Percentiles rank a stretch among this genome's conserved stretches.
These are phyloP conservation scores for Aleiodes leptofemur DNA, from an alignment of 2,888 invertebrate genomes.

Conservation along the genomic window DNA sequence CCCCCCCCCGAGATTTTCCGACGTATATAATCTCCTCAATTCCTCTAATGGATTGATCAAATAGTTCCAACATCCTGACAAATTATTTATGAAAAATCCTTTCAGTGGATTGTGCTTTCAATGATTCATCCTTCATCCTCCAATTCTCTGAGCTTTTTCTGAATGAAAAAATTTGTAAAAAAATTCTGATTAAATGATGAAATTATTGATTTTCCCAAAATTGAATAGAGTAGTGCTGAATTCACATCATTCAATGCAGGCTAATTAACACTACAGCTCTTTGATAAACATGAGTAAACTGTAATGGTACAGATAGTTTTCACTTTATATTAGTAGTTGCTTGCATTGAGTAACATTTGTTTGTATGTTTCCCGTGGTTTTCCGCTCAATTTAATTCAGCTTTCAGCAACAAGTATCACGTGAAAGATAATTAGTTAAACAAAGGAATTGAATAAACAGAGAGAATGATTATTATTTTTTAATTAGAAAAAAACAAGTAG, in stretches of 20 bases:
- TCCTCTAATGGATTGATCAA: too few species aligned
- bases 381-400: slow-evolving; percentile 8
- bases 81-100: too few species aligned
- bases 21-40: too few species aligned
- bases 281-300: background rate
- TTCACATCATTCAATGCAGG: slow-evolving; percentile 6
- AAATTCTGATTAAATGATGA: background rate
- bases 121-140: too few species aligned
- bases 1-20: too few species aligned
- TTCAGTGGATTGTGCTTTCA: too few species aligned
- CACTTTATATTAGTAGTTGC: background rate
- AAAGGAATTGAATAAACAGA: background rate
- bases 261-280: slow-evolving; percentile 17
- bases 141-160: too few species aligned
- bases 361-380: slow-evolving; percentile 14
- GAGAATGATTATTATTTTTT: too few species aligned
- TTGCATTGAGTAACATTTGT: slow-evolving; percentile 21
- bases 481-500: too few species aligned
- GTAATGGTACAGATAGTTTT: slow-evolving; percentile 7
- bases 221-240: background rate
- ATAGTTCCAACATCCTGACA: too few species aligned
- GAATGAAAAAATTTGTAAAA: too few species aligned
- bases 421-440: slow-evolving; percentile 7
- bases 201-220: slow-evolving; percentile 2
- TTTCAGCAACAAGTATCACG: slow-evolving; percentile 14